Percentiles rank a stretch among this genome's conserved stretches.
Conservation (phyloP, 2,888 invertebrate species). For the Thyatira batis region DNA sequence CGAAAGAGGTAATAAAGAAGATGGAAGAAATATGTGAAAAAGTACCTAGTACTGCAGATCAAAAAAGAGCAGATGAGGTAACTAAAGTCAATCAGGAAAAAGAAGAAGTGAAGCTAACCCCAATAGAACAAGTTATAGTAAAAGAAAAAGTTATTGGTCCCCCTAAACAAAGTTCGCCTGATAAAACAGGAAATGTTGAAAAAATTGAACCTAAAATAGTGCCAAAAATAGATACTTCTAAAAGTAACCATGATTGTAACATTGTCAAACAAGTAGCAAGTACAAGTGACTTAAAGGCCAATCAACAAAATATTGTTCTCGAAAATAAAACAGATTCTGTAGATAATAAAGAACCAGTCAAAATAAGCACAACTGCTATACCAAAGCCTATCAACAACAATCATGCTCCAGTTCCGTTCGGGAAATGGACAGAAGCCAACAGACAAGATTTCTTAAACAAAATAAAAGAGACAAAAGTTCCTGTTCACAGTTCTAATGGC, state of each 20-base stretch:
- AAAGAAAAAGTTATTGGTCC: not conserved
- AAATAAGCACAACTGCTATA: slow-evolving; percentile 21
- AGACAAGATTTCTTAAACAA: slow-evolving; percentile 73
- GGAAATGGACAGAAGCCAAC: slow-evolving; percentile 75
- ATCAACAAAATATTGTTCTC: slow-evolving; percentile 8
- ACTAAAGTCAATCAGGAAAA: not conserved
- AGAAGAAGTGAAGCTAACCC: not conserved
- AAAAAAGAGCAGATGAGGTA: not conserved
- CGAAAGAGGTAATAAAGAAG: not conserved
- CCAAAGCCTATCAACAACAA: slow-evolving; percentile 55
- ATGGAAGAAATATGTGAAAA: not conserved
- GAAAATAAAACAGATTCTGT: slow-evolving; percentile 11
- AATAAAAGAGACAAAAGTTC: slow-evolving; percentile 66
- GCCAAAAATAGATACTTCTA: slow-evolving; percentile 10
- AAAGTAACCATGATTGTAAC: slow-evolving; percentile 5
- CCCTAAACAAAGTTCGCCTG: not conserved
- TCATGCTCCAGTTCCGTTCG: slow-evolving; percentile 69
- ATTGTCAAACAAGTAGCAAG: slow-evolving; percentile 10
- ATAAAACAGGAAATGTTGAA: not conserved
- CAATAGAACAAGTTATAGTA: not conserved
- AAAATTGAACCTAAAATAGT: slow-evolving; percentile 10
- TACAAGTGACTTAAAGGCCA: slow-evolving; percentile 13
- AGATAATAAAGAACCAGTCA: slow-evolving; percentile 21
- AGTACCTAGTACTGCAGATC: not conserved
- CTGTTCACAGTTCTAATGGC: slow-evolving; percentile 51